phyloP scores from a whole-genome alignment of 2,113 vertebrate species.

The Pseudonaja textilis region DNA sequence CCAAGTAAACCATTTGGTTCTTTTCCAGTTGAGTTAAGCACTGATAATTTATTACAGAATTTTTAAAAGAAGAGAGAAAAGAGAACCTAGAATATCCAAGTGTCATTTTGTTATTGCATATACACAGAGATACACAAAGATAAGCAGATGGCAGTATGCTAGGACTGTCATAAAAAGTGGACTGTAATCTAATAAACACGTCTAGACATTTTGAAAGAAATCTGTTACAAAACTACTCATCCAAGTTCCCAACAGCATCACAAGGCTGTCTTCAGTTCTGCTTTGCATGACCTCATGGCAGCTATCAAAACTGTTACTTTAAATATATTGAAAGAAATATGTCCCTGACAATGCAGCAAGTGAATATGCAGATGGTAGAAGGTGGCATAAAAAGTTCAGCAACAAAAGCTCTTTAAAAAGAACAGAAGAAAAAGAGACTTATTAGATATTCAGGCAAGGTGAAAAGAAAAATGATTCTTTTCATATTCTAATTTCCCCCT shows the following conservation, averaged over 20 bases:
- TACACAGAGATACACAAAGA: constrained; percentile 30
- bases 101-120: constrained; percentile 45
- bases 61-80: not conserved
- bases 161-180: constrained; percentile 34
- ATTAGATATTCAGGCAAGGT: not conserved
- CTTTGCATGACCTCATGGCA: constrained; percentile 13
- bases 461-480: constrained; percentile 24
- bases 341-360: not conserved
- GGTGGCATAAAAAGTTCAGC: constrained; percentile 21
- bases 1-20: constrained; percentile 41
- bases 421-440: not conserved
- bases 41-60: constrained; percentile 25
- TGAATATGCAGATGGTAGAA: constrained; percentile 1
- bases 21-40: constrained; percentile 49
- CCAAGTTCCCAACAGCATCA: constrained; percentile 8
- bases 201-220: constrained; percentile 44
- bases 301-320: constrained; percentile 42
- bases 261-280: constrained; percentile 16
- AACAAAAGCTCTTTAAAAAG: not conserved
- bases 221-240: constrained; percentile 18
- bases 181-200: constrained; percentile 13
- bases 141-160: constrained; percentile 53
- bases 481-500: constrained; percentile 13
- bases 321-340: constrained; percentile 47
- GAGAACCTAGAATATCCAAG: constrained; percentile 22